Base-by-base conservation (phyloP, 2,797 vertebrate species). In the Lepilemur septentrionalis region DNA sequence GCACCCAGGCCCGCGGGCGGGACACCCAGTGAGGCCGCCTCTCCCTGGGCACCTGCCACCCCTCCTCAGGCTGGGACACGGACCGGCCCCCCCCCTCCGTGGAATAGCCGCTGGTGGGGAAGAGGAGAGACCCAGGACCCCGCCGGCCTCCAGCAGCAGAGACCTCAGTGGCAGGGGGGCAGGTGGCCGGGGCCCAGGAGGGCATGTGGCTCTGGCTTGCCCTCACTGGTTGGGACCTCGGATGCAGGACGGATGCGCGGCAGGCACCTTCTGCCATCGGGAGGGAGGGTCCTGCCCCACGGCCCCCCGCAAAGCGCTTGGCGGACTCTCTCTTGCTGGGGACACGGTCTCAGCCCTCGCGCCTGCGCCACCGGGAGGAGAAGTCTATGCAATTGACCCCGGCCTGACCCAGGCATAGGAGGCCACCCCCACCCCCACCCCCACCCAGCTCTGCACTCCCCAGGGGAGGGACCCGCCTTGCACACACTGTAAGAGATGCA, bases 401-500 rank as follows among this genome's bases (percentile, higher is more conserved):
- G 48, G 76, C 57, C 80, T 52, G 41, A 2, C 88, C 84, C 22
- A 4, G 18, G 94, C 90, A 81, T 15, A 38, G 80, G 95, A 89
- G 89, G 85, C 93, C 78, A 46, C 95, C 57, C 48, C 28, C 25
- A 7, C 92, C 78, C 78, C 73, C 72, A 7, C 15, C 43, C 28
- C 67, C 10, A 18, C 72, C 89, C 10, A 7, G 93, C 89, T 63
- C 61, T 25, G 15, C 84, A 20, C 48, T 57, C 87, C 20, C 67
- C 22, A 5, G 57, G 86, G 94, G 94, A 78, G 91, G 97, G 89
- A 80, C 79, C 95, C 76, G 38, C 22, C 10, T 80, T 98, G 98
- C 98, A 98, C 98, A 98, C 96, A 95, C 98, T 97, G 97, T 98
- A 98, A 98, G 97, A 98, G 98, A 98, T 98, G 98, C 98, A 98